phyloP scores from a whole-genome alignment of 2,113 vertebrate species.

The Donacobius atricapilla region DNA sequence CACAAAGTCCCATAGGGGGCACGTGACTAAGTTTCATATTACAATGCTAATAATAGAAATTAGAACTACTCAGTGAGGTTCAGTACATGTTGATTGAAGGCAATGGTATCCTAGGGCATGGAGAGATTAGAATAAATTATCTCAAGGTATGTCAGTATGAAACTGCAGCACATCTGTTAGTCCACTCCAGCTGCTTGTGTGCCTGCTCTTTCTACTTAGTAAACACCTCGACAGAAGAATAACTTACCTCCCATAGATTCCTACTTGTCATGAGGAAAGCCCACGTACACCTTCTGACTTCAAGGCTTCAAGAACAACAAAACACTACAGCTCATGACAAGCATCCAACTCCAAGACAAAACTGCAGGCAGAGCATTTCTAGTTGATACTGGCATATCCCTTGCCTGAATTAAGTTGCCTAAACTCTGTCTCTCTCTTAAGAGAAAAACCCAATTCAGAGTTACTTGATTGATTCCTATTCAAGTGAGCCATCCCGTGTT shows the following conservation, averaged over 20 bases:
- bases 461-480: neutral
- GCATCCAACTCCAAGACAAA: neutral
- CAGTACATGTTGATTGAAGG: neutral
- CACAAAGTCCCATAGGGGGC: neutral
- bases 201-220: neutral
- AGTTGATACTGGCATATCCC: neutral
- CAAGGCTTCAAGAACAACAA: neutral
- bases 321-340: neutral
- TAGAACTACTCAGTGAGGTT: neutral
- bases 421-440: neutral
- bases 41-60: constrained; percentile 41
- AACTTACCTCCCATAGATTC: neutral
- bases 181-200: neutral
- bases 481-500: neutral
- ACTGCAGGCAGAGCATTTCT: neutral
- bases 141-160: neutral
- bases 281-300: neutral
- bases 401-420: neutral
- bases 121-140: constrained; percentile 9
- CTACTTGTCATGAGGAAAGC: neutral
- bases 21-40: neutral
- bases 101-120: neutral
- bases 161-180: constrained; percentile 2
- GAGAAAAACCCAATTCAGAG: neutral
- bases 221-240: neutral